A percentile compares a stretch with the other conserved stretches of the same genome.
These are phyloP conservation scores for Cistogaster globosa DNA, from an alignment of 2,888 invertebrate species.

Conservation along the genomic window DNA sequence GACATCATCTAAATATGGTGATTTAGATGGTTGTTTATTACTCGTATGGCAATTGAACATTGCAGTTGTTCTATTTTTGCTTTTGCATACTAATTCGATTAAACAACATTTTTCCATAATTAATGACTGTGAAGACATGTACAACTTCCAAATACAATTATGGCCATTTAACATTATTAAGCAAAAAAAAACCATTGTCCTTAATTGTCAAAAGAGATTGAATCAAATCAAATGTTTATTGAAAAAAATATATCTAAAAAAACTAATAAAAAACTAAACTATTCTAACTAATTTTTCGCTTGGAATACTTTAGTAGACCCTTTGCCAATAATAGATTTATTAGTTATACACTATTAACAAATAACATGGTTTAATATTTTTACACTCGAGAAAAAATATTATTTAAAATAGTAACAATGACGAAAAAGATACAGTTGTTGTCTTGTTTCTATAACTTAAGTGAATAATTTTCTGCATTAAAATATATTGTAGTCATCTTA, in stretches of 20 bases:
- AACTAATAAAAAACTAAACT: background rate
- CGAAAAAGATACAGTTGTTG: too few relatives aligned
- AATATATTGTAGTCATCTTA: too few relatives aligned
- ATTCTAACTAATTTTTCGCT: constrained; percentile 60
- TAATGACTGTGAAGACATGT: constrained; percentile 72
- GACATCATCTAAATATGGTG: constrained; percentile 44
- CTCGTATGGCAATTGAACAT: constrained; percentile 36
- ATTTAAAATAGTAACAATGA: background rate
- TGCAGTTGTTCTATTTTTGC: constrained; percentile 55
- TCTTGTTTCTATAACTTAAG: too few relatives aligned
- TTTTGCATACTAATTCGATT: constrained; percentile 71
- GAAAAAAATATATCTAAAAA: background rate
- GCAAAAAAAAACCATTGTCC: constrained; percentile 49
- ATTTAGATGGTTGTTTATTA: background rate
- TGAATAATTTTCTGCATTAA: too few relatives aligned
- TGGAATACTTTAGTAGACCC: constrained; percentile 15
- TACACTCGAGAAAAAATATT: constrained; percentile 20
- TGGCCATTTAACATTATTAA: constrained; percentile 41
- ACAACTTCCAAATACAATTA: constrained; percentile 60
- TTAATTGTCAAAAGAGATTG: constrained; percentile 59
- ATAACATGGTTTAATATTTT: background rate
- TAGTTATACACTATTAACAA: constrained; percentile 50
- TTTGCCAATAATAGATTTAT: constrained; percentile 70
- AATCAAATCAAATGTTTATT: constrained; percentile 40
- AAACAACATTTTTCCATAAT: constrained; percentile 68